Evolutionary conservation across 2,888 invertebrate genomes (phyloP).

Genomic region (Hirtodrosophila cameraria): DNA sequence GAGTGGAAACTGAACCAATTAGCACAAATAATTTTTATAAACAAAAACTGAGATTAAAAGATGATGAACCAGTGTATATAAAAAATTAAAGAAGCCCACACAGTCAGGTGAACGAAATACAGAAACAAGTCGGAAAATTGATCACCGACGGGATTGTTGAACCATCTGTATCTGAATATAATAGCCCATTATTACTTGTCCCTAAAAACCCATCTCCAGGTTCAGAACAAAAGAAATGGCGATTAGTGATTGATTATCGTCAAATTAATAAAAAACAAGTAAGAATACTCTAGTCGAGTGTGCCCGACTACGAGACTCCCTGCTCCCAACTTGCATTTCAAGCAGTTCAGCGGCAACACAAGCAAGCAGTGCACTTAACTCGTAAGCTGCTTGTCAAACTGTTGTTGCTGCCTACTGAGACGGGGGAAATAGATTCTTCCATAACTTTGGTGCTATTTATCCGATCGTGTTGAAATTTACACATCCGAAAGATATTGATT

Average conservation of each 20-base stretch:
- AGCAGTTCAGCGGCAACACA: too few relatives aligned
- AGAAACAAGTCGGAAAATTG: slow-evolving; percentile 7
- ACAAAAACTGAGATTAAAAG: slow-evolving; percentile 6
- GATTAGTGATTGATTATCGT: slow-evolving; percentile 6
- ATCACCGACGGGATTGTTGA: slow-evolving; percentile 6
- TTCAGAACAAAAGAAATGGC: slow-evolving; percentile 1
- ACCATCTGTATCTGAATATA: slow-evolving; percentile 8
- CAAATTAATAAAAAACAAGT: slow-evolving; percentile 6
- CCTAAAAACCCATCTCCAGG: neutral
- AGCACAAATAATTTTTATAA: too few relatives aligned
- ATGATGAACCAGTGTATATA: slow-evolving; percentile 5
- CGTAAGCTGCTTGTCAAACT: too few relatives aligned
- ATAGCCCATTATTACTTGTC: slow-evolving; percentile 9
- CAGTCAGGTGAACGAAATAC: slow-evolving; percentile 7
- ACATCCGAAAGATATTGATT: too few relatives aligned
- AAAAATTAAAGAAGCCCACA: slow-evolving; percentile 7
- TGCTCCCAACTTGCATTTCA: too few relatives aligned
- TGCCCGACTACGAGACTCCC: too few relatives aligned
- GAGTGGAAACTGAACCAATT: slow-evolving; percentile 12
- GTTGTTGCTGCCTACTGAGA: too few relatives aligned
- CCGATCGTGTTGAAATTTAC: too few relatives aligned
- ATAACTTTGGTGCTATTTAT: too few relatives aligned
- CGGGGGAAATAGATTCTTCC: too few relatives aligned
- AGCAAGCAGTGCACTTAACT: too few relatives aligned
- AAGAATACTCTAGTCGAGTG: too few relatives aligned